phyloP scores from a whole-genome alignment of 2,113 vertebrate genomes.

The Sylvilagus bachmani region DNA sequence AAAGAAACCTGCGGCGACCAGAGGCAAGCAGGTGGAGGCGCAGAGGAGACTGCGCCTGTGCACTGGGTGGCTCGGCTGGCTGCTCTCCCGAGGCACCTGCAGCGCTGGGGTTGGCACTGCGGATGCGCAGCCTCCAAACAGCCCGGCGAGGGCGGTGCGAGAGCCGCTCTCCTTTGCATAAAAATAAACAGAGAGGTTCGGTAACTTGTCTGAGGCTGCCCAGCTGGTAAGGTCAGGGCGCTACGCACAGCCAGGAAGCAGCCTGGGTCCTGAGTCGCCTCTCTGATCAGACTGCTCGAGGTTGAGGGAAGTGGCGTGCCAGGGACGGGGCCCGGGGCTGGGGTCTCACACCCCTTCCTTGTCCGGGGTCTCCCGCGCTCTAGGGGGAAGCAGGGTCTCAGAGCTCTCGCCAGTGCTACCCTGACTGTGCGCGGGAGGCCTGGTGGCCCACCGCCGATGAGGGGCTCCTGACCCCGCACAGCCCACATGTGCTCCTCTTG shows the following conservation, averaged over 20 bases:
- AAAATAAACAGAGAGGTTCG: conserved; percentile 28
- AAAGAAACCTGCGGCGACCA: background rate
- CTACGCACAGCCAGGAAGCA: background rate
- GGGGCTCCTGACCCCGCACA: conserved; percentile 23
- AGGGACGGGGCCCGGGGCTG: background rate
- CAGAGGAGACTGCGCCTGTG: background rate
- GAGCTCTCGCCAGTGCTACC: background rate
- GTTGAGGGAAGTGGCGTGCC: background rate
- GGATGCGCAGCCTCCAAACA: background rate
- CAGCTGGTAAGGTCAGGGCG: background rate
- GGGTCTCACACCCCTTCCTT: conserved; percentile 6
- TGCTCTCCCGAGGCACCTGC: background rate
- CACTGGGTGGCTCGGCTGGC: background rate
- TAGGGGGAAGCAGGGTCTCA: conserved; percentile 49
- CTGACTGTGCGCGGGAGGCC: background rate
- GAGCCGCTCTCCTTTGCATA: background rate
- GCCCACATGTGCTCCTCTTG: conserved; percentile 47
- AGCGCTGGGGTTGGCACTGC: background rate
- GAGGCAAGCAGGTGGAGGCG: background rate
- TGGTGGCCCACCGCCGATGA: conserved; percentile 18
- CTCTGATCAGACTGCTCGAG: background rate
- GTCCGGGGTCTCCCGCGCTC: background rate
- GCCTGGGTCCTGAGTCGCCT: background rate
- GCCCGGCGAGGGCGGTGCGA: background rate
- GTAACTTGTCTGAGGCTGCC: background rate